Conservation (phyloP, 2,888 invertebrate species). For the Agonopterix alstromeriana region DNA sequence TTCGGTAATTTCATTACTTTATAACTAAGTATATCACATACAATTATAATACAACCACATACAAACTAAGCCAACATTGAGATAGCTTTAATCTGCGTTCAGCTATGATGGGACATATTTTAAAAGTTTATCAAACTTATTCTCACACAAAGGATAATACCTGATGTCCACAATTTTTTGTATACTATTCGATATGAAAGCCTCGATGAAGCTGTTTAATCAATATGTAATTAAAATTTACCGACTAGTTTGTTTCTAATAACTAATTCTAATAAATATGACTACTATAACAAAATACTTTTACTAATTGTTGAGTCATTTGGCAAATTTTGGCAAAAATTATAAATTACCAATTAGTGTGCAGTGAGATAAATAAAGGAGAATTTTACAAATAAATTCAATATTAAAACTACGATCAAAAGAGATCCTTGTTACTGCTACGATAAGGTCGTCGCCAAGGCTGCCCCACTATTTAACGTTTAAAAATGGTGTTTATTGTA, state of each 20-base stretch:
- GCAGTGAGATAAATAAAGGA: not conserved
- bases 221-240: conserved; percentile 24
- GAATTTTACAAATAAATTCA: not conserved
- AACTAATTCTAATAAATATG: conserved; percentile 43
- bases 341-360: conserved; percentile 34
- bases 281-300: conserved; percentile 36
- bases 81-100: not conserved
- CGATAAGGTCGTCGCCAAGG: not conserved
- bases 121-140: too few relatives aligned
- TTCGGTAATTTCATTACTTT: conserved; percentile 5
- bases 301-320: conserved; percentile 51
- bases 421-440: not conserved
- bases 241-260: conserved; percentile 44
- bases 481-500: too few relatives aligned
- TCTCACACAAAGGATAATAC: not conserved
- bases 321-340: conserved; percentile 71
- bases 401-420: not conserved
- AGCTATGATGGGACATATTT: too few relatives aligned
- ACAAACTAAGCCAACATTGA: conserved; percentile 5
- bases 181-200: conserved; percentile 33
- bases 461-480: not conserved
- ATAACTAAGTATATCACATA: conserved; percentile 8
- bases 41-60: conserved; percentile 6
- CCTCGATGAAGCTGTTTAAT: conserved; percentile 38
- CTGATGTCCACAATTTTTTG: not conserved